Evolutionary conservation across 2,888 invertebrate genomes (phyloP).

Genomic region (Colostygia pectinataria): DNA sequence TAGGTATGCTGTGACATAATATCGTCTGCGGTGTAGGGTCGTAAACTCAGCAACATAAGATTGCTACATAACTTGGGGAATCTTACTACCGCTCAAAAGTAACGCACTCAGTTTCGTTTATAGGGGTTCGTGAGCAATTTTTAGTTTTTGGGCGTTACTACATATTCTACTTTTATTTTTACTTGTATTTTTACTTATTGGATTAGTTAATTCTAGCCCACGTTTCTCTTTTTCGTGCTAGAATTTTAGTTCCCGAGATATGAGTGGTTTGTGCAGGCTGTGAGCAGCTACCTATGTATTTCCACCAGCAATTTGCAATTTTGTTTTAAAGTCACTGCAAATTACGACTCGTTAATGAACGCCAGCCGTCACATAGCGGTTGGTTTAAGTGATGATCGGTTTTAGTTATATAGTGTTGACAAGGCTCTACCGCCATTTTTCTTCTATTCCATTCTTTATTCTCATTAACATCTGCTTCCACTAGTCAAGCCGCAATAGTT

Average conservation of each 20-base stretch:
- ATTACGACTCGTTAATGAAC: conserved; percentile 16
- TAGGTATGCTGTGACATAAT: conserved; percentile 29
- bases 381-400: not conserved
- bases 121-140: not conserved
- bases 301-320: conserved; percentile 15
- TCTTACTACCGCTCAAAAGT: conserved; percentile 16
- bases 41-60: conserved; percentile 38
- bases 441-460: too few relatives aligned
- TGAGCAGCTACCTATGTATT: conserved; percentile 2
- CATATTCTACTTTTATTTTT: too few relatives aligned
- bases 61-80: conserved; percentile 34
- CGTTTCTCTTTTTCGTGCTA: not conserved
- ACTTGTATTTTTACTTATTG: too few relatives aligned
- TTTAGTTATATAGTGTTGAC: conserved; percentile 1
- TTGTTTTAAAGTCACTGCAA: conserved; percentile 21
- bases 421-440: not conserved
- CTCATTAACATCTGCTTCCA: too few relatives aligned
- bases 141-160: not conserved
- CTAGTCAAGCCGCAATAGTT: too few relatives aligned
- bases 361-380: not conserved
- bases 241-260: conserved; percentile 6
- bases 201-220: too few relatives aligned
- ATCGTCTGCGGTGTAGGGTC: conserved; percentile 27
- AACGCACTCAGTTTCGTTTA: conserved; percentile 4
- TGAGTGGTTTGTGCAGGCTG: conserved; percentile 8